Percentiles rank a stretch among this genome's conserved stretches.
Evolutionary conservation across 2,888 invertebrate species (phyloP).

Genomic region (Helicoverpa assulta): DNA sequence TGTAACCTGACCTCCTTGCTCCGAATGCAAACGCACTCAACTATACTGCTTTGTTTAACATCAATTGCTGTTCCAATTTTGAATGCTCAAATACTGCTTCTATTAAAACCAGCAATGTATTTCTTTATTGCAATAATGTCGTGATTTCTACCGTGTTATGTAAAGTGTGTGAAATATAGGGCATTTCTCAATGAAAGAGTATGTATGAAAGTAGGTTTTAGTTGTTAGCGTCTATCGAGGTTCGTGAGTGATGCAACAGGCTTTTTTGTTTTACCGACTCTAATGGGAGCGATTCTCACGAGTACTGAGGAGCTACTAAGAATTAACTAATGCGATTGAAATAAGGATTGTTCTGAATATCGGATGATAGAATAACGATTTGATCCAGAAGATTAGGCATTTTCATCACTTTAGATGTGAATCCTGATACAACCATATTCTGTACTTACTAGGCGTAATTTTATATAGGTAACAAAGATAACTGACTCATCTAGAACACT

Average conservation of each 20-base stretch:
- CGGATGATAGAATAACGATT: too few species aligned
- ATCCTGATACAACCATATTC: too few species aligned
- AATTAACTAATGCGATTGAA: neutral
- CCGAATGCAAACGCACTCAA: constrained; percentile 6
- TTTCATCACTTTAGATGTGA: too few species aligned
- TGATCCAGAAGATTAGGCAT: too few species aligned
- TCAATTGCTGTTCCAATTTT: constrained; percentile 37
- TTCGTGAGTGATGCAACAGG: constrained; percentile 32
- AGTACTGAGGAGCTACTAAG: neutral
- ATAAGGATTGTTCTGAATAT: too few species aligned
- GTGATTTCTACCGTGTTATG: constrained; percentile 29
- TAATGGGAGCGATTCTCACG: constrained; percentile 20
- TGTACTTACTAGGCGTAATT: too few species aligned
- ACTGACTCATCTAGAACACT: neutral
- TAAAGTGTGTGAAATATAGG: constrained; percentile 68
- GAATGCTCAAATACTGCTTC: constrained; percentile 6
- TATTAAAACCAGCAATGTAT: constrained; percentile 53
- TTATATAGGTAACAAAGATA: too few species aligned
- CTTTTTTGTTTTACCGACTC: constrained; percentile 43
- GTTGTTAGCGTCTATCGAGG: constrained; percentile 32
- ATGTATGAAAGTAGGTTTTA: constrained; percentile 47
- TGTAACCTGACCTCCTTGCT: constrained; percentile 64
- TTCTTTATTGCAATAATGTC: constrained; percentile 17
- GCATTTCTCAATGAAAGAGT: constrained; percentile 65
- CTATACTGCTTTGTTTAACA: constrained; percentile 11